These are phyloP conservation scores for Junonia oenone DNA, from an alignment of 2,888 invertebrate genomes.

Conservation along the genomic window DNA sequence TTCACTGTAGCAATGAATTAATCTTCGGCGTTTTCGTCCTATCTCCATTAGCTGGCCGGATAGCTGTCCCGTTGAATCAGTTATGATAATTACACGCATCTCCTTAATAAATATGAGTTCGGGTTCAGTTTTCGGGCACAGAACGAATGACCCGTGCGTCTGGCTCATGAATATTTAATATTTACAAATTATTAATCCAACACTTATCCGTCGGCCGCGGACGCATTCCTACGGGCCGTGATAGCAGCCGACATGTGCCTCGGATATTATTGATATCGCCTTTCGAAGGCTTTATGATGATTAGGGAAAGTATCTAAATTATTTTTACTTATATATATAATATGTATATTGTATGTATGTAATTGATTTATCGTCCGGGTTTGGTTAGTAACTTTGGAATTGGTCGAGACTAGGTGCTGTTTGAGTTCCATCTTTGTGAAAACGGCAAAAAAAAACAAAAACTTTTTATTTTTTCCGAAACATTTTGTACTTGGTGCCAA, in stretches of 20 bases:
- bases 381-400: no score
- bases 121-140: slow-evolving; percentile 51
- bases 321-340: slow-evolving; percentile 5
- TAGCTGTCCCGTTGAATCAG: slow-evolving; percentile 56
- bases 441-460: no score
- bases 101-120: slow-evolving; percentile 69
- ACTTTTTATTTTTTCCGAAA: no score
- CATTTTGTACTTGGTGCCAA: no score
- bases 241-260: slow-evolving; percentile 43
- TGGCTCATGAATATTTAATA: slow-evolving; percentile 76
- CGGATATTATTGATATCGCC: slow-evolving; percentile 52
- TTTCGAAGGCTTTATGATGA: slow-evolving; percentile 66
- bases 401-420: no score
- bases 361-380: no score
- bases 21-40: slow-evolving; percentile 42
- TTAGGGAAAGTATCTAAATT: slow-evolving; percentile 51
- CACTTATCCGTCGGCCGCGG: slow-evolving; percentile 52
- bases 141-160: slow-evolving; percentile 65
- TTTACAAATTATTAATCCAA: slow-evolving; percentile 78
- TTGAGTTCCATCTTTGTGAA: no score
- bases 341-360: no score
- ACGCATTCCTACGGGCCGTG: slow-evolving; percentile 49
- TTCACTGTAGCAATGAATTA: slow-evolving; percentile 36
- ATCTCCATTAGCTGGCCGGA: slow-evolving; percentile 37
- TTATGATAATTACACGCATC: slow-evolving; percentile 72